Evolutionary conservation across 1,140 invertebrate genomes (phyloP), one percentile per base, ranked within the genome.

Genomic region (Phymastichus coffea): DNA sequence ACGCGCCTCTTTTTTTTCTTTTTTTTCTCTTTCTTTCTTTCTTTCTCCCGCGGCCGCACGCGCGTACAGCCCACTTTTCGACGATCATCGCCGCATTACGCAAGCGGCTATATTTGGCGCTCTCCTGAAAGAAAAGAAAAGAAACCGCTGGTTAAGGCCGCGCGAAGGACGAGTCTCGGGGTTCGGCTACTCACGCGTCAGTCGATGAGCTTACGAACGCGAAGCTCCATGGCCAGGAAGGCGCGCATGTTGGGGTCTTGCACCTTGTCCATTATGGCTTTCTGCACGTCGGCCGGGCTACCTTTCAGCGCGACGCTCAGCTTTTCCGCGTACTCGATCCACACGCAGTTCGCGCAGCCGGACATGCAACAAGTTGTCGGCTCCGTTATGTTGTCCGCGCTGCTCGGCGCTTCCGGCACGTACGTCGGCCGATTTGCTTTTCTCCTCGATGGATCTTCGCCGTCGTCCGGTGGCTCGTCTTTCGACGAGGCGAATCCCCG

Each of bases 341-440:
- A 98, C 14, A 98, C 95, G 77, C 95, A 98, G 73, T 97, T 97
- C 1, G 88, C 81, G 82, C 95, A 98, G 1, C 94, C 95, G 3
- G 91, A 94, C 86, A 92, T 92, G 66, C 95, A 98, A 75, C 95
- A 98, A 30, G 82, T 89, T 2, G 88, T 91, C 1, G 93, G 93
- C 63, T 84, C 83, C 51, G 20, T n/a, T 2, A 61, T 35, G 14
- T 56, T 28, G 0, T 61, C 33, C 10, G 55, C 3, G 2, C 15
- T 46, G 7, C 8, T 6, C 9, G 44, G 52, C 4, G 14, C 20
- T 25, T 40, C 14, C 44, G 9, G 33, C 2, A n/a, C 17, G 22
- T 26, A 40, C 23, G 19, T 30, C 37, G 48, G 53, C 8, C 28
- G 35, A 10, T 1, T 25, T 23, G 7, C 30, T 41, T 53, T 41